A percentile compares a stretch with the other conserved stretches of the same genome.
Evolutionary conservation across 2,797 vertebrate species (phyloP).

Genomic region (Sardinella longiceps): DNA sequence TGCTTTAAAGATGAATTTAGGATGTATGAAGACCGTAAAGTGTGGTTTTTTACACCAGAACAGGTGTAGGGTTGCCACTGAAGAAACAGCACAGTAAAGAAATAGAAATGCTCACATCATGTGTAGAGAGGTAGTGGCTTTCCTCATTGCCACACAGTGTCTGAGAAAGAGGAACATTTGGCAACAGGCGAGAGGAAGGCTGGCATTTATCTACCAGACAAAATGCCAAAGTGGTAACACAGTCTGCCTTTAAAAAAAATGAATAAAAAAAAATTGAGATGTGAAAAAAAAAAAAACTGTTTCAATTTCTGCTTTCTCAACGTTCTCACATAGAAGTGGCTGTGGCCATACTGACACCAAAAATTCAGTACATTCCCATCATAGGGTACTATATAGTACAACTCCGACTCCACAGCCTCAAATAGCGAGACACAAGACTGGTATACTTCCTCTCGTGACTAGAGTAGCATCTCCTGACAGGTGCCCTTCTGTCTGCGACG

Average conservation of each 20-base stretch:
- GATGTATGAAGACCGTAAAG: background rate
- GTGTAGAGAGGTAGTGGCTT: constrained; percentile 17
- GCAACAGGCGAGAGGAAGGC: constrained; percentile 52
- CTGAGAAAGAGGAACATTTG: constrained; percentile 67
- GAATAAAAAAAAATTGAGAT: background rate
- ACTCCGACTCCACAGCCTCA: background rate
- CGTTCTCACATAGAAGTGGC: background rate
- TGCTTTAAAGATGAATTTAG: background rate
- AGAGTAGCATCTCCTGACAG: constrained; percentile 8
- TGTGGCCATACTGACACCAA: background rate
- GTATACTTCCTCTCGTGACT: background rate
- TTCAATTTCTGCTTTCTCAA: constrained; percentile 11
- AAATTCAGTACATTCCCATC: background rate
- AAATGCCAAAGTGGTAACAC: constrained; percentile 19
- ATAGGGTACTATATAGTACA: background rate
- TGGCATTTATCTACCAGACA: constrained; percentile 33
- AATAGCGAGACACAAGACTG: background rate
- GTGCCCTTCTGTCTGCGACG: background rate
- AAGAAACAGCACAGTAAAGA: background rate
- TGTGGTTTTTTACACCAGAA: background rate
- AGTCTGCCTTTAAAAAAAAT: background rate
- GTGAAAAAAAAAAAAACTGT: constrained; percentile 5
- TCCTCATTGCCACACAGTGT: constrained; percentile 59
- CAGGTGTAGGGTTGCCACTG: constrained; percentile 5
- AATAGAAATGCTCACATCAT: constrained; percentile 2